Percentiles rank a stretch among this genome's conserved stretches.
Conservation (phyloP, 1,140 invertebrate species). For the Meloidogyne hapla region DNA sequence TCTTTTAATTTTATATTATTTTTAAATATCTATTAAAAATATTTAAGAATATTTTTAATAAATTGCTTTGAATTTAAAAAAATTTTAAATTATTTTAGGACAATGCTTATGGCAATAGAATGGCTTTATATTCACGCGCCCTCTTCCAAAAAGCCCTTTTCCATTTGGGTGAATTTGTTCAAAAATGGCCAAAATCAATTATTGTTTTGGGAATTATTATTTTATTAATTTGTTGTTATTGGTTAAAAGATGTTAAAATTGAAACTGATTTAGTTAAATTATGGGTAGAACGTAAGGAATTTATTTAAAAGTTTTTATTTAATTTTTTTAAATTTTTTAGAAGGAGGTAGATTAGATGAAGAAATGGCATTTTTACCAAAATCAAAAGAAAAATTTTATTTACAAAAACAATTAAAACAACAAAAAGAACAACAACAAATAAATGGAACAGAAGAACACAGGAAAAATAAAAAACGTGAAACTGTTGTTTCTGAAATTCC, state of each 20-base stretch:
- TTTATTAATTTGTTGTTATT: slow-evolving; percentile 50
- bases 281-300: slow-evolving; percentile 57
- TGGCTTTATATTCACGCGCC: slow-evolving; percentile 59
- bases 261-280: slow-evolving; percentile 63
- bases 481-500: slow-evolving; percentile 51
- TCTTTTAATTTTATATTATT: not conserved
- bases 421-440: not conserved
- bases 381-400: slow-evolving; percentile 33
- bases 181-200: slow-evolving; percentile 50
- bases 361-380: slow-evolving; percentile 54
- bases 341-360: slow-evolving; percentile 61
- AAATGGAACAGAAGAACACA: slow-evolving; percentile 16
- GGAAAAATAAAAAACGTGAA: slow-evolving; percentile 7
- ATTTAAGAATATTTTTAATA: too few relatives aligned
- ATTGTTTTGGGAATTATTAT: slow-evolving; percentile 48
- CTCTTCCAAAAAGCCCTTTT: slow-evolving; percentile 57
- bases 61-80: too few relatives aligned
- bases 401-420: slow-evolving; percentile 23
- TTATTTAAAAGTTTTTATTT: not conserved
- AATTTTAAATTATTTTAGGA: slow-evolving; percentile 51
- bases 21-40: not conserved
- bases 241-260: slow-evolving; percentile 57
- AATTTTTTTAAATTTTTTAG: slow-evolving; percentile 54
- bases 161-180: slow-evolving; percentile 52
- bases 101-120: slow-evolving; percentile 52